Evolutionary conservation across 2,797 vertebrate species (phyloP), one percentile per base, ranked within the genome.

Genomic region (Myotis daubentonii): DNA sequence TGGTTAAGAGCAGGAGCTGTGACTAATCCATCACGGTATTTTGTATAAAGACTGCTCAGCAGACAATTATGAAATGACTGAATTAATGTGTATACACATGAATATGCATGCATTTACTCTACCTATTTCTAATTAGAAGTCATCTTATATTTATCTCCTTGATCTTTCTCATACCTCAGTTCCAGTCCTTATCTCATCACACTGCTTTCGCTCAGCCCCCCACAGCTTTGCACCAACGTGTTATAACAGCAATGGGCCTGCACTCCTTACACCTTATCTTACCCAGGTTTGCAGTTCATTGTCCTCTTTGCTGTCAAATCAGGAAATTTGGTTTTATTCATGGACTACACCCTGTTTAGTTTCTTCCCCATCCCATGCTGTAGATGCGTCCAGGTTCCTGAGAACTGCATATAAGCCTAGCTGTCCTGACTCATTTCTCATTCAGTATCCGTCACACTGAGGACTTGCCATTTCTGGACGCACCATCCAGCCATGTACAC

Each of bases 321-420:
- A 3, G 12, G 9, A 44, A 70, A 38, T 55, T 7, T 22, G 23
- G 3, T 70, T 76, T 93, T 0, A 17, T 78, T 25, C 41, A 78
- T 28, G 36, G 41, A 17, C 76, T 13, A 23, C 1, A 12, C 0
- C 16, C 9, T 47, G 16, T 41, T 94, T 3, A 57, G 5, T 33
- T 30, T 74, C 65, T 78, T 87, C 7, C 7, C 44, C 9, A n/a
- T 41, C 28, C 36, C 15, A 10, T 13, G 10, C 19, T 51, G 11
- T 0, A 57, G 17, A n/a, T 1, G 30, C 1, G 3, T 49, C 0
- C 25, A 55, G 71, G 1, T 22, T 47, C 55, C 20, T 72, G 2
- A 22, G 30, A 30, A 12, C 4, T 41, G 62, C 10, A 17, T n/a
- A 0, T 17, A 47, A 9, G 2, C 1, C 10, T 12, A 47, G 6